Conservation (phyloP, 2,888 invertebrate genomes). For the Leptinotarsa juncta region DNA sequence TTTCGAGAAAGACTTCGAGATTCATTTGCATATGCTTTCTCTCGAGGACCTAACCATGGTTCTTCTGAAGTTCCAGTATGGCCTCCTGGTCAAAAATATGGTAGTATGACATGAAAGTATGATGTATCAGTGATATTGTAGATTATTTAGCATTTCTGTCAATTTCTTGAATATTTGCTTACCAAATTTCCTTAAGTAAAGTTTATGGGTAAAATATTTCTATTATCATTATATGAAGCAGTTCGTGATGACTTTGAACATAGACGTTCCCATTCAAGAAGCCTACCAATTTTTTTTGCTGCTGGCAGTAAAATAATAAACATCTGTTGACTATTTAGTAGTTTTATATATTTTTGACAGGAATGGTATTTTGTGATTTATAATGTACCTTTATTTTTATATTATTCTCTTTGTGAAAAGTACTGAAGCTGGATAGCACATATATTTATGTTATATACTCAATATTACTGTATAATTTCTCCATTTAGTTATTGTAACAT, state of each 20-base stretch:
- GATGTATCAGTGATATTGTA: constrained; percentile 17
- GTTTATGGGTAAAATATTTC: not conserved
- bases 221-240: not conserved
- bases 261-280: no score
- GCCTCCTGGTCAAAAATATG: constrained; percentile 68
- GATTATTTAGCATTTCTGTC: constrained; percentile 3
- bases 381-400: not conserved
- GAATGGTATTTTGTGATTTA: not conserved
- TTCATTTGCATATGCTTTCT: constrained; percentile 76
- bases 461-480: constrained; percentile 3
- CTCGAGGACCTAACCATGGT: constrained; percentile 58
- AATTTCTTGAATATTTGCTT: constrained; percentile 3
- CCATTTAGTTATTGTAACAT: not conserved
- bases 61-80: constrained; percentile 61
- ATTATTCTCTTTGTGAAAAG: not conserved
- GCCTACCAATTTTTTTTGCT: not conserved
- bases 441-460: not conserved
- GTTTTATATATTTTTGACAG: constrained; percentile 3
- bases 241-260: no score
- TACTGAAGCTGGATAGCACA: not conserved
- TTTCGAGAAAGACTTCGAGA: constrained; percentile 85
- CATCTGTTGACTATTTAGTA: not conserved
- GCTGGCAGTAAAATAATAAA: not conserved
- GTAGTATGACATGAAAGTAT: constrained; percentile 66
- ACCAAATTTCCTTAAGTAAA: not conserved